Conservation (phyloP, 2,797 vertebrate genomes). For the Limnodromus scolopaceus region DNA sequence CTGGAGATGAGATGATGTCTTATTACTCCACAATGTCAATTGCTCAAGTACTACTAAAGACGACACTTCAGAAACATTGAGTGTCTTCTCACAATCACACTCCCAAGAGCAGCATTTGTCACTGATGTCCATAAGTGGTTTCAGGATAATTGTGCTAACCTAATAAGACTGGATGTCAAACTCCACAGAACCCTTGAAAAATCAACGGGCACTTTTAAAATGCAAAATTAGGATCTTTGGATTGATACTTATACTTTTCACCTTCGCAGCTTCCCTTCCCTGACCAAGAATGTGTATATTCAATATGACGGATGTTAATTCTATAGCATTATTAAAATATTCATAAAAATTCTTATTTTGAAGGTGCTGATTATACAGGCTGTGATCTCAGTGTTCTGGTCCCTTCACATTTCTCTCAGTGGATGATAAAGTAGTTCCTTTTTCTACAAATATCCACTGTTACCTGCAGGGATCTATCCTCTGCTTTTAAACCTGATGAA, state of each 20-base stretch:
- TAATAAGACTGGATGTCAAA: neutral
- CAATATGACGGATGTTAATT: rapidly evolving
- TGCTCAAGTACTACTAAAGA: constrained; percentile 21
- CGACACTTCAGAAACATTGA: constrained; percentile 30
- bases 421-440: neutral
- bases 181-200: neutral
- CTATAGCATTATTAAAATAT: neutral
- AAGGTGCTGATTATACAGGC: neutral
- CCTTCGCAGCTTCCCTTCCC: neutral
- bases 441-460: neutral
- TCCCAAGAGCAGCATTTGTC: neutral
- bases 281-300: neutral
- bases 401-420: neutral
- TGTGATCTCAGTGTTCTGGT: neutral
- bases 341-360: neutral
- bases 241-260: neutral
- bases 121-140: neutral
- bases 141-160: constrained; percentile 24
- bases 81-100: neutral
- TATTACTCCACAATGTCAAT: neutral
- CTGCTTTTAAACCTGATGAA: neutral
- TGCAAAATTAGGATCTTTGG: neutral
- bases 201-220: neutral
- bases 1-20: neutral
- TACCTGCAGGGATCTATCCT: neutral